Conservation (phyloP, 2,797 vertebrate genomes). For the Gallinago solitaria region DNA sequence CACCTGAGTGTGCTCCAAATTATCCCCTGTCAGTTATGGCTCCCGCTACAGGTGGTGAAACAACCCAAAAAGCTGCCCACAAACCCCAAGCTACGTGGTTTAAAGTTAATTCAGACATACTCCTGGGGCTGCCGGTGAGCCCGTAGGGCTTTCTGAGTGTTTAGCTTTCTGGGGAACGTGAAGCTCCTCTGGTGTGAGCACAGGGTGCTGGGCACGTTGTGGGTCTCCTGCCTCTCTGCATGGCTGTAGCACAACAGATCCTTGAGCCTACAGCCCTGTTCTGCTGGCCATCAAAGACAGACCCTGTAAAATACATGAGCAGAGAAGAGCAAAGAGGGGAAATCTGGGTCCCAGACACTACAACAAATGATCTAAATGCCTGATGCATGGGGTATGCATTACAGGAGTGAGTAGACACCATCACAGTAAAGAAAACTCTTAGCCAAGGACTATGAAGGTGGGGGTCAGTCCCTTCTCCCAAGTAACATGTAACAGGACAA, state of each 20-base stretch:
- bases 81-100: not conserved
- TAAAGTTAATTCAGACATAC: not conserved
- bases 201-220: accelerated
- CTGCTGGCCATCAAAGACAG: not conserved
- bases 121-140: not conserved
- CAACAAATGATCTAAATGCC: not conserved
- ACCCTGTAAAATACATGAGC: not conserved
- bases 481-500: not conserved
- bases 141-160: not conserved
- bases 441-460: not conserved
- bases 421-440: not conserved
- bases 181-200: not conserved
- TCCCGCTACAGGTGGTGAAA: not conserved
- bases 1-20: not conserved
- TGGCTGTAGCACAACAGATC: not conserved
- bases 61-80: not conserved
- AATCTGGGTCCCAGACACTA: not conserved
- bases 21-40: not conserved
- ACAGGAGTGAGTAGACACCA: not conserved
- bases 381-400: accelerated
- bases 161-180: accelerated
- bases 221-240: accelerated
- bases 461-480: not conserved
- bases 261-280: not conserved
- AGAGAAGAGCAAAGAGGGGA: not conserved